Conservation (phyloP, 1,140 invertebrate species). For the Euura saliciscinereae region DNA sequence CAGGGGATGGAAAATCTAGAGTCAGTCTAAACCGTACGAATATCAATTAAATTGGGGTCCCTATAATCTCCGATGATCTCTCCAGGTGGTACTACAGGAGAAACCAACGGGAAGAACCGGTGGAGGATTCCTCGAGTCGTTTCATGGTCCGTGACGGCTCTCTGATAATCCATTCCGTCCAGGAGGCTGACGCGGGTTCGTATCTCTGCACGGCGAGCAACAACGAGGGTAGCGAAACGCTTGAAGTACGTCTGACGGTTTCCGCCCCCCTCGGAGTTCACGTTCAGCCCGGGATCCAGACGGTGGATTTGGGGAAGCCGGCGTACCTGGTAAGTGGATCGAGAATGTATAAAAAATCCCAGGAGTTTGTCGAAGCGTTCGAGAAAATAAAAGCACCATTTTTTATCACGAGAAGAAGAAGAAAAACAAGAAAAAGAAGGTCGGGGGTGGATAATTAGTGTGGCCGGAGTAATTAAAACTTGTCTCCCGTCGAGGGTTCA, state of each 20-base stretch:
- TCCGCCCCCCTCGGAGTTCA: slow-evolving; percentile 62
- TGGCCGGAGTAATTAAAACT: not conserved
- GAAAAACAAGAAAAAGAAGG: not conserved
- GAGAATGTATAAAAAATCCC: not conserved
- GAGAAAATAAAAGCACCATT: too few relatives aligned
- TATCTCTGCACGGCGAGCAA: slow-evolving; percentile 67
- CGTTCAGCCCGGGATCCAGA: slow-evolving; percentile 64
- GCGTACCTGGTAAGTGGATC: slow-evolving; percentile 62
- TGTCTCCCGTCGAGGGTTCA: not conserved
- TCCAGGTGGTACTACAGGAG: slow-evolving; percentile 60
- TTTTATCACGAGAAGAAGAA: too few relatives aligned
- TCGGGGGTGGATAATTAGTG: not conserved
- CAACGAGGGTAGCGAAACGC: slow-evolving; percentile 64
- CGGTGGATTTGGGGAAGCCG: slow-evolving; percentile 62
- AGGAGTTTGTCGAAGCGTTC: not conserved
- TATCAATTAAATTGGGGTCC: too few relatives aligned
- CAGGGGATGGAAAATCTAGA: too few relatives aligned
- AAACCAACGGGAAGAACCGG: slow-evolving; percentile 57
- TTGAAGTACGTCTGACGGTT: slow-evolving; percentile 63
- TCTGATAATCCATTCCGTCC: slow-evolving; percentile 61
- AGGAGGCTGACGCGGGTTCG: slow-evolving; percentile 58
- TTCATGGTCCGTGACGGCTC: slow-evolving; percentile 61
- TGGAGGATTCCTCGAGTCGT: slow-evolving; percentile 58
- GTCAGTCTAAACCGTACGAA: too few relatives aligned
- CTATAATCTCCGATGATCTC: not conserved